Conservation (phyloP, 2,797 vertebrate species). For the Lepus townsendii region DNA sequence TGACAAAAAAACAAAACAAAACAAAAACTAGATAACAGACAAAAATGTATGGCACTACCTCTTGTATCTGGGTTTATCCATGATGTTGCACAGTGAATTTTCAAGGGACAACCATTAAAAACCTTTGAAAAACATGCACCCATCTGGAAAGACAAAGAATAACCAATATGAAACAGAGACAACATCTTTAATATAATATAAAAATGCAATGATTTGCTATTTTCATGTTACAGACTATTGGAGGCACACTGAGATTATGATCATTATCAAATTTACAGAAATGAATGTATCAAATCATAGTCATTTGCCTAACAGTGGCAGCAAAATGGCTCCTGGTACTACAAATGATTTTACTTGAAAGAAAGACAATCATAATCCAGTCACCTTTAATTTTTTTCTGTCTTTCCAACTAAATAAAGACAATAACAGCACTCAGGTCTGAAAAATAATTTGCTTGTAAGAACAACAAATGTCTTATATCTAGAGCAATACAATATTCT, state of each 20-base stretch:
- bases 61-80: slow-evolving; percentile 99
- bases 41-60: slow-evolving; percentile 89
- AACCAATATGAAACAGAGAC: slow-evolving; percentile 59
- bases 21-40: background rate
- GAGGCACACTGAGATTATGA: background rate
- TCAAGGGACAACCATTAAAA: slow-evolving; percentile 98
- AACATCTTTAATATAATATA: background rate
- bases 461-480: background rate
- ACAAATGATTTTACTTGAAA: slow-evolving; percentile 40
- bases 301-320: background rate
- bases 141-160: slow-evolving; percentile 92
- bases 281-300: background rate
- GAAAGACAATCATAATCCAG: background rate
- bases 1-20: background rate
- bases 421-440: background rate
- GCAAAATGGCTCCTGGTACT: background rate
- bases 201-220: background rate
- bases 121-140: slow-evolving; percentile 99
- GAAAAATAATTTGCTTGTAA: background rate
- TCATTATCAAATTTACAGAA: background rate
- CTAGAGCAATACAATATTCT: slow-evolving; percentile 17
- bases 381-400: background rate
- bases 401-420: slow-evolving; percentile 60
- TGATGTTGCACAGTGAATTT: slow-evolving; percentile 98
- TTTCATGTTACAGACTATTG: background rate